These are phyloP conservation scores for Drosophila ananassae DNA, from an alignment of 1,140 invertebrate genomes.

Conservation along the genomic window DNA sequence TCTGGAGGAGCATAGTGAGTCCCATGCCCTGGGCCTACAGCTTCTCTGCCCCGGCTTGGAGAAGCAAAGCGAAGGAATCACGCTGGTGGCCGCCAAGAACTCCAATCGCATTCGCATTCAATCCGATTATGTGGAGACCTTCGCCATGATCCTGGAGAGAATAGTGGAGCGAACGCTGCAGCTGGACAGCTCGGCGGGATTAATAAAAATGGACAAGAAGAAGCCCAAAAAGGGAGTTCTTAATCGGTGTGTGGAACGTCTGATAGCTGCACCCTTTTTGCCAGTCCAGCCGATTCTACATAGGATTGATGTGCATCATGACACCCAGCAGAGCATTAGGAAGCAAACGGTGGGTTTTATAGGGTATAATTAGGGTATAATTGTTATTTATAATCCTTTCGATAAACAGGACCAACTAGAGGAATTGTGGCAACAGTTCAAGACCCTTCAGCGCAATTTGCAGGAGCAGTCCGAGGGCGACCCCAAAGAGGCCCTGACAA, in stretches of 20 bases:
- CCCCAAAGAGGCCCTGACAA: slow-evolving; percentile 74
- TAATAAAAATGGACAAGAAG: slow-evolving; percentile 66
- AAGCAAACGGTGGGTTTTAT: slow-evolving; percentile 61
- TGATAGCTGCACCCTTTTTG: slow-evolving; percentile 68
- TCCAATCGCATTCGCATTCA: slow-evolving; percentile 80
- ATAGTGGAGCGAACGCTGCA: slow-evolving; percentile 59
- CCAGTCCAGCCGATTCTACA: slow-evolving; percentile 70
- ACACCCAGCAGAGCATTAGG: slow-evolving; percentile 75
- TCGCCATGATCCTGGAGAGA: slow-evolving; percentile 72
- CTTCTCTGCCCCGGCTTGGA: slow-evolving; percentile 67
- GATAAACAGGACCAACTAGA: slow-evolving; percentile 63
- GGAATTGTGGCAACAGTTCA: slow-evolving; percentile 77
- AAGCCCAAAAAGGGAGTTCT: slow-evolving; percentile 60
- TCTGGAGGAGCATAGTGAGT: slow-evolving; percentile 54
- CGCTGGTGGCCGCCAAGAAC: slow-evolving; percentile 79
- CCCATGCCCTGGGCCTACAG: slow-evolving; percentile 70
- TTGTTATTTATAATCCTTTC: neutral
- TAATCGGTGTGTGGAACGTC: slow-evolving; percentile 66
- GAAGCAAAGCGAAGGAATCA: slow-evolving; percentile 67
- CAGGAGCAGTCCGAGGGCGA: slow-evolving; percentile 78
- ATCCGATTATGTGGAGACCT: slow-evolving; percentile 74
- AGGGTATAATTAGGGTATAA: neutral
- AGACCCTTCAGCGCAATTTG: slow-evolving; percentile 69
- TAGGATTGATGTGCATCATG: slow-evolving; percentile 70
- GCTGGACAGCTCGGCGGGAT: slow-evolving; percentile 43